Conservation (phyloP, 2,113 vertebrate genomes). For the Platycercus adscitus region DNA sequence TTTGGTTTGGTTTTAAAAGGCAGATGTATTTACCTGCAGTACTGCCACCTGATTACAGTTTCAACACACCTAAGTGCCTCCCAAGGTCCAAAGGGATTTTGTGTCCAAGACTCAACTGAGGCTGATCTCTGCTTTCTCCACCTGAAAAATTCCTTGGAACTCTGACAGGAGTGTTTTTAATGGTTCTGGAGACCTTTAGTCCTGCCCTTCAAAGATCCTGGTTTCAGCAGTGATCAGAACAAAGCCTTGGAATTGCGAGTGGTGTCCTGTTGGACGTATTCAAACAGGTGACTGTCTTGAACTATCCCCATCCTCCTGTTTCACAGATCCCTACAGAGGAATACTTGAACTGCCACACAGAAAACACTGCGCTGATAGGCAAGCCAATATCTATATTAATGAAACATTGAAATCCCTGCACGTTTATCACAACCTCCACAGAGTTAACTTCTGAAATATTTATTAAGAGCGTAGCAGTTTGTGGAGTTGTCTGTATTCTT, state of each 20-base stretch:
- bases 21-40: neutral
- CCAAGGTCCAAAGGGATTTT: neutral
- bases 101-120: neutral
- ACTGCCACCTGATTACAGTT: neutral
- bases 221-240: neutral
- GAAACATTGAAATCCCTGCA: neutral
- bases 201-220: neutral
- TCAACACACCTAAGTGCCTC: neutral
- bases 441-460: neutral
- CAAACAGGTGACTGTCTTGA: neutral
- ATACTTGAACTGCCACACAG: neutral
- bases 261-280: neutral
- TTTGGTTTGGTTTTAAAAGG: neutral
- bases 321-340: neutral
- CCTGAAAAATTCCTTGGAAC: neutral
- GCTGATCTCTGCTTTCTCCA: neutral
- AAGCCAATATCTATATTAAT: neutral
- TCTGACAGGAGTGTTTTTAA: neutral
- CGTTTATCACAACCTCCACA: neutral
- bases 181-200: neutral
- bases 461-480: neutral
- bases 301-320: neutral
- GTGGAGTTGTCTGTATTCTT: neutral
- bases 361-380: neutral
- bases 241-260: neutral